These are phyloP conservation scores for Camelus dromedarius DNA, from an alignment of 2,113 vertebrate species.

Conservation along the genomic window DNA sequence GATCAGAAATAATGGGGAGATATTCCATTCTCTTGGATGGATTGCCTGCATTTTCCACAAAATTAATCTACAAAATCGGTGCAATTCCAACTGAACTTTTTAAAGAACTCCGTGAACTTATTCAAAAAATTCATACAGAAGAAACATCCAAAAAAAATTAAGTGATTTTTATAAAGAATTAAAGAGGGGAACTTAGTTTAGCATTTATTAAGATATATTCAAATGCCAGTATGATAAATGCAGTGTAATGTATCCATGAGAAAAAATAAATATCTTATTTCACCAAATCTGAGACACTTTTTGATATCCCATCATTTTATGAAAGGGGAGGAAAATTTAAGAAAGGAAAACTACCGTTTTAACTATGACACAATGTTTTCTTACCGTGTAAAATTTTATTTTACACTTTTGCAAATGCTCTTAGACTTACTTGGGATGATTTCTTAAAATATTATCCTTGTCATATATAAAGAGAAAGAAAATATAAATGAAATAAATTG, in stretches of 20 bases:
- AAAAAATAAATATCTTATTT: neutral
- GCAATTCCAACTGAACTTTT: neutral
- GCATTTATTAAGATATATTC: neutral
- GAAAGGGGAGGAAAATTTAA: neutral
- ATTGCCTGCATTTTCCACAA: neutral
- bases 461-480: conserved; percentile 7
- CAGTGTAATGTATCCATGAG: neutral
- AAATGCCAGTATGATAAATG: neutral
- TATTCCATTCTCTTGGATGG: neutral
- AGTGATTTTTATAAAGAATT: neutral
- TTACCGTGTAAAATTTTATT: neutral
- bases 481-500: neutral
- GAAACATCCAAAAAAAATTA: neutral
- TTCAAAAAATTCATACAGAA: conserved; percentile 14
- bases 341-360: neutral
- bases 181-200: neutral
- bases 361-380: neutral
- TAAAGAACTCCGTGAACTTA: neutral
- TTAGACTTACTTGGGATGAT: neutral
- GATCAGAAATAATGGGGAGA: neutral
- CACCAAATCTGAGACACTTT: neutral
- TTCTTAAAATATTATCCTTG: neutral
- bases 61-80: conserved; percentile 9
- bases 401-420: neutral
- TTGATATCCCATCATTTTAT: neutral